Evolutionary conservation across 2,888 invertebrate genomes (phyloP), one percentile per base, ranked within the genome.

Genomic region (Enoplolaimus lenunculus): DNA sequence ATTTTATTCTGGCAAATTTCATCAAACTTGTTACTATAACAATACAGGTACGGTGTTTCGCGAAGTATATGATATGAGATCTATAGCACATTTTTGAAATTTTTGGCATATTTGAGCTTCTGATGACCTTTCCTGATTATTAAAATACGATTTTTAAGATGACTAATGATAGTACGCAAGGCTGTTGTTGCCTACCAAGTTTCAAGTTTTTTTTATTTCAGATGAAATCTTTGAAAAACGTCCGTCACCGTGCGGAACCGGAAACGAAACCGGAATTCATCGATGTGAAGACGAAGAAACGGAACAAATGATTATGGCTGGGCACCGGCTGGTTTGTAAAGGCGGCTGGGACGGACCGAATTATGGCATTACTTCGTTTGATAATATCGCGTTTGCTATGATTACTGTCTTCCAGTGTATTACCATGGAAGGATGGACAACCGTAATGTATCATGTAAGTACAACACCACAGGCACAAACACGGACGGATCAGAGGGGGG

Each of bases 361-460:
- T 84, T 88, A 87, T 81, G 97, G 98, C 81, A 98, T 98, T 83
- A 98, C 98, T 78, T 93, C 93, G 82, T 98, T 98, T 85, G 98
- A 98, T 85, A 97, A 99, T 87, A 98, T 98, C 85, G 97, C 94
- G 82, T 95, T 93, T 85, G 97, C 98, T 84, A 99, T 99, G 97
- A 89, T 98, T 84, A 98, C 98, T 78, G 98, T 98, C 85, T 98
- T 98, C 88, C 98, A 98, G 86, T 98, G 98, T 86, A 97, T 98
- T 84, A 98, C 98, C 80, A 98, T 98, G 97, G 98, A 98, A 87
- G 98, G 98, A 81, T 98, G 98, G 98, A 98, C 98, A 80, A 87
- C 91, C 84, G 94, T 99, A 85, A 88, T 98, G 85, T 99, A 99
- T 87, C 95, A 95, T 93, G 98, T 97, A 86, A 86, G 86, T n/a